Conservation (phyloP, 1,140 invertebrate genomes). For the Trachymyrmex septentrionalis region DNA sequence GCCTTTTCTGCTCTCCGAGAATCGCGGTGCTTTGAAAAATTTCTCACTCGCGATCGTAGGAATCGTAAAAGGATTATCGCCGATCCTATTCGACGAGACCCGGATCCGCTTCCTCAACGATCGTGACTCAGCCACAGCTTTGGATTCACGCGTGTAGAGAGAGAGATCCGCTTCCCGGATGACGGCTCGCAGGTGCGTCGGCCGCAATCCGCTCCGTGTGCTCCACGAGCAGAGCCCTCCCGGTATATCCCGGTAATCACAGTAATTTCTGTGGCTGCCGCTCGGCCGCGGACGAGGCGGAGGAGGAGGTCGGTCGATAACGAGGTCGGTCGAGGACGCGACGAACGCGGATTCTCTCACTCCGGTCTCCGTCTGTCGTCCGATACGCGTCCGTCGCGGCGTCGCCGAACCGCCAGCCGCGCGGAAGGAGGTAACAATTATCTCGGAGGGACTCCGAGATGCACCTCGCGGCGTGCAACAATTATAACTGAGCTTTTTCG, state of each 20-base stretch:
- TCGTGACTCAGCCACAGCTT: constrained; percentile 1
- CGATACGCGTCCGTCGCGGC: constrained; percentile 25
- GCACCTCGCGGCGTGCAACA: constrained; percentile 84
- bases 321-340: constrained; percentile 71
- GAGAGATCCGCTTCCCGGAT: constrained; percentile 23
- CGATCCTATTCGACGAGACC: not conserved
- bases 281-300: constrained; percentile 48
- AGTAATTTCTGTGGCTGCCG: constrained; percentile 70
- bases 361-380: not conserved
- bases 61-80: not conserved
- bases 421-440: constrained; percentile 73
- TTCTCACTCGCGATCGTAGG: not conserved
- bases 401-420: constrained; percentile 25
- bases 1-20: constrained; percentile 25
- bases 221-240: constrained; percentile 58
- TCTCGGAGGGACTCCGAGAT: constrained; percentile 58
- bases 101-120: constrained; percentile 2
- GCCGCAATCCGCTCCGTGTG: constrained; percentile 57
- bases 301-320: constrained; percentile 67
- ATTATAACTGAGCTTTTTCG: constrained; percentile 87
- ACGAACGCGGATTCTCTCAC: constrained; percentile 47
- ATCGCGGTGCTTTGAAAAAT: not conserved
- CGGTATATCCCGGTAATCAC: constrained; percentile 75
- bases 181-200: constrained; percentile 36
- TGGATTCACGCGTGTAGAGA: not conserved